These are phyloP conservation scores for Thalassarche chlororhynchos DNA, from an alignment of 2,113 vertebrate genomes.

Conservation along the genomic window DNA sequence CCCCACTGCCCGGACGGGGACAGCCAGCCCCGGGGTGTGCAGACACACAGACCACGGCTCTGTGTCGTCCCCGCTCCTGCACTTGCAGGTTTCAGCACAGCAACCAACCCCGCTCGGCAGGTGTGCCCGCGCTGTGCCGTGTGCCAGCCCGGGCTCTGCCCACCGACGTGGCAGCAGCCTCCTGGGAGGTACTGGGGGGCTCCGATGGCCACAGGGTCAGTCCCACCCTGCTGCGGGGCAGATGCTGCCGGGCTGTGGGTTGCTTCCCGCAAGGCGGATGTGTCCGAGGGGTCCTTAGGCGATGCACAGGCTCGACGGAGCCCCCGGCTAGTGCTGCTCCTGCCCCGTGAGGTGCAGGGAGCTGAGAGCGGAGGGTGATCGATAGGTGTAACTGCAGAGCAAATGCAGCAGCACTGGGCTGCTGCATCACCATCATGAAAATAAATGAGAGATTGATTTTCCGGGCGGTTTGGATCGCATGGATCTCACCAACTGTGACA, in stretches of 20 bases:
- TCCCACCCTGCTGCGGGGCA: not conserved
- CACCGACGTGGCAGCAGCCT: rapidly evolving
- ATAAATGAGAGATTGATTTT: constrained; percentile 54
- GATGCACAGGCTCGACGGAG: rapidly evolving
- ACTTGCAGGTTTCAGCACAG: not conserved
- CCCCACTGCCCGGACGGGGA: not conserved
- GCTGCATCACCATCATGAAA: not conserved
- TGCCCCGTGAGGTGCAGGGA: not conserved
- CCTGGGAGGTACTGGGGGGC: not conserved
- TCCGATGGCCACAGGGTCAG: rapidly evolving
- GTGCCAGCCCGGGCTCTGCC: not conserved
- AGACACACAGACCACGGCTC: not conserved
- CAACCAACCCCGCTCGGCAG: rapidly evolving
- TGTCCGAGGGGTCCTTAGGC: rapidly evolving
- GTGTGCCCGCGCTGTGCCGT: rapidly evolving
- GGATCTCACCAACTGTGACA: not conserved
- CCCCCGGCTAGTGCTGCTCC: not conserved
- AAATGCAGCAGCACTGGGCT: not conserved
- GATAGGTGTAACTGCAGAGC: not conserved
- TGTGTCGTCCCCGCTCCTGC: rapidly evolving
- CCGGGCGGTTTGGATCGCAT: not conserved
- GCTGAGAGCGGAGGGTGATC: rapidly evolving
- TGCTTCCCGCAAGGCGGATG: rapidly evolving
- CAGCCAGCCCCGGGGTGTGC: not conserved
- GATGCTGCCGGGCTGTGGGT: not conserved